Percentiles rank a stretch among this genome's conserved stretches.
phyloP scores from a whole-genome alignment of 1,140 invertebrate genomes.

The Drosophila pectinifera region DNA sequence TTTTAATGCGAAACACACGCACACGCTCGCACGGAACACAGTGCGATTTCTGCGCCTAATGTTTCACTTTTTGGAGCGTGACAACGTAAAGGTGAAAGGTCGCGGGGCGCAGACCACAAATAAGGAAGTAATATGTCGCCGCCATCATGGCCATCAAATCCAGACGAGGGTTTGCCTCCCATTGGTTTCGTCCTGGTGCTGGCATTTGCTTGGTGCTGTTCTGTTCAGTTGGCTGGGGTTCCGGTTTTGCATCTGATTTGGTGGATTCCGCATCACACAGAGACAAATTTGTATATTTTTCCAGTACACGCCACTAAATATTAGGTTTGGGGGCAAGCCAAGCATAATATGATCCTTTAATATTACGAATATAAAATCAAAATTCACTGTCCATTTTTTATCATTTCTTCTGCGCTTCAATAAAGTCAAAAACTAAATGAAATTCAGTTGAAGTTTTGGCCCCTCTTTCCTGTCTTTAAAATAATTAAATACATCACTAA shows the following conservation, averaged over 20 bases:
- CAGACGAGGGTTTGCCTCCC: constrained; percentile 49
- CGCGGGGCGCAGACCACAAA: constrained; percentile 65
- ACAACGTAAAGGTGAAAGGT: constrained; percentile 57
- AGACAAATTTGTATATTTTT: background rate
- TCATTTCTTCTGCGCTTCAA: too few species aligned
- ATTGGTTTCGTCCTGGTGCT: constrained; percentile 1
- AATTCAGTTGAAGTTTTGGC: too few species aligned
- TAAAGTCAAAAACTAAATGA: too few species aligned
- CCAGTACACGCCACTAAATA: background rate
- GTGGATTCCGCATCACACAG: background rate
- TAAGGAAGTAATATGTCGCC: constrained; percentile 82
- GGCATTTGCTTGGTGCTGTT: constrained; percentile 1
- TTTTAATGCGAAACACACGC: constrained; percentile 69
- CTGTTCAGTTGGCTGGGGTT: background rate
- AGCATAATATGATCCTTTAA: too few species aligned
- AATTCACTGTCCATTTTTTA: too few species aligned
- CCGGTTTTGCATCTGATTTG: background rate
- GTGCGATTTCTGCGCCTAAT: constrained; percentile 52
- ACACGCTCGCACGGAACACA: constrained; percentile 25
- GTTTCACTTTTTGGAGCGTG: constrained; percentile 65
- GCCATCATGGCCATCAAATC: constrained; percentile 62
- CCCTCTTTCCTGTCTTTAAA: too few species aligned
- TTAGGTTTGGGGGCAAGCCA: too few species aligned
- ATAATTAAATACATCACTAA: too few species aligned
- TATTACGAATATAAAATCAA: too few species aligned